Base-by-base conservation (phyloP, 2,797 vertebrate genomes). In the Petrocephalus schoutedeni region DNA sequence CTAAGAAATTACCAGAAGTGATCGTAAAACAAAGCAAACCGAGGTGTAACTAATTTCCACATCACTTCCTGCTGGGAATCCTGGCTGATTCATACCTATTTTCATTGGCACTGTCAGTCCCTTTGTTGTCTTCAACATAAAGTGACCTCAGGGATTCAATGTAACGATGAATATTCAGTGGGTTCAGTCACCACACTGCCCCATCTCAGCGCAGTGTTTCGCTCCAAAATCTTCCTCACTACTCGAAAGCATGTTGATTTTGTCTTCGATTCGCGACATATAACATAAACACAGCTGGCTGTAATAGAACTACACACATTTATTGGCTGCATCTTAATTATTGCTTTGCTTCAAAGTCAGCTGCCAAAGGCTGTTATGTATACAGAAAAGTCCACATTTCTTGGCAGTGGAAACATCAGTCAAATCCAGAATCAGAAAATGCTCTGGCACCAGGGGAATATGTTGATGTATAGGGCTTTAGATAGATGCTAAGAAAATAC, bases 211-310 rank as follows among this genome's bases (percentile, higher is more conserved):
- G 54, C 82, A 51, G 88, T 83, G 49, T 82, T 36, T 54, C 67
- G 67, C 74, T 61, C 85, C 86, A 87, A 88, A 87, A 88, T 87
- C 9, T 89, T 87, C 88, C 85, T 90, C 64, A 89, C 54, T 92
- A 91, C 59, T 59, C 87, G 61, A 64, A 89, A 86, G 86, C 82
- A 58, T 32, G 32, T 88, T 74, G 49, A 36, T 56, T 86, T 64
- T 71, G 9, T 87, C 36, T 86, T 89, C 88, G 90, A 90, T 92
- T 87, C 88, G 90, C 91, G 91, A 87, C 90, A 89, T 64, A 91
- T 87, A 92, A 92, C 91, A 88, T 94, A 95, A 95, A 95, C 93
- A 95, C 94, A 95, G 93, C 92, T 94, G 93, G 91, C 90, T 93
- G 92, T 91, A 91, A 93, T 92, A 92, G 91, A 92, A 90, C 91